phyloP scores from a whole-genome alignment of 2,888 invertebrate genomes.

The Orchestes rusci region DNA sequence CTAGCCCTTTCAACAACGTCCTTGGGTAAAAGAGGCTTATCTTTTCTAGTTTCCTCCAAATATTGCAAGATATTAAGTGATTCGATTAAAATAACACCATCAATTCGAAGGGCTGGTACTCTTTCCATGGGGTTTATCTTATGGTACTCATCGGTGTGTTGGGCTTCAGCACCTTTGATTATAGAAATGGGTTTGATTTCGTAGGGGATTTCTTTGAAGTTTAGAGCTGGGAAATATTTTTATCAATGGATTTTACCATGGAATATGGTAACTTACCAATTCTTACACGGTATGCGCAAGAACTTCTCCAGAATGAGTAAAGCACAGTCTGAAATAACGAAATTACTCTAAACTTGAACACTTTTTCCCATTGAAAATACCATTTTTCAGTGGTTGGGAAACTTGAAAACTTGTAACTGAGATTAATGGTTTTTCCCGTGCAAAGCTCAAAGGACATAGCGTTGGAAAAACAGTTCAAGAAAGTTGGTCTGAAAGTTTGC shows the following conservation, averaged over 20 bases:
- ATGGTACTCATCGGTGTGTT: constrained; percentile 81
- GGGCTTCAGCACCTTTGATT: constrained; percentile 79
- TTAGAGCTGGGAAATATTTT: too few species aligned
- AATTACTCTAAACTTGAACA: too few species aligned
- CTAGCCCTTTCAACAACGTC: constrained; percentile 84
- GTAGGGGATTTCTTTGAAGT: constrained; percentile 90
- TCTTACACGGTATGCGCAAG: constrained; percentile 89
- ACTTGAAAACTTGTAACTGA: too few species aligned
- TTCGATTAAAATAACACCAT: constrained; percentile 65
- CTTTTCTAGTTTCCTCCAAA: constrained; percentile 86
- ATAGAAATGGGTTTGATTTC: constrained; percentile 83
- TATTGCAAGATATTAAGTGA: constrained; percentile 90
- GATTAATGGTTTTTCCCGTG: too few species aligned
- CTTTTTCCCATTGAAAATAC: too few species aligned
- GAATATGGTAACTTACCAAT: constrained; percentile 65
- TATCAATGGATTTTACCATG: too few species aligned
- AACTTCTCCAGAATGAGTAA: constrained; percentile 92
- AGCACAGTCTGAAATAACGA: constrained; percentile 74
- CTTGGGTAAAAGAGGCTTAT: constrained; percentile 78
- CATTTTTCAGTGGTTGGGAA: too few species aligned
- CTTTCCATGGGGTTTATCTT: constrained; percentile 93
- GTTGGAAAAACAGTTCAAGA: too few species aligned
- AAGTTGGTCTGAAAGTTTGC: too few species aligned
- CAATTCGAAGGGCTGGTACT: constrained; percentile 85
- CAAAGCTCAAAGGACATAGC: too few species aligned